Percentiles rank a stretch among this genome's conserved stretches.
Conservation (phyloP, 1,140 invertebrate genomes). For the Dinoponera quadriceps region DNA sequence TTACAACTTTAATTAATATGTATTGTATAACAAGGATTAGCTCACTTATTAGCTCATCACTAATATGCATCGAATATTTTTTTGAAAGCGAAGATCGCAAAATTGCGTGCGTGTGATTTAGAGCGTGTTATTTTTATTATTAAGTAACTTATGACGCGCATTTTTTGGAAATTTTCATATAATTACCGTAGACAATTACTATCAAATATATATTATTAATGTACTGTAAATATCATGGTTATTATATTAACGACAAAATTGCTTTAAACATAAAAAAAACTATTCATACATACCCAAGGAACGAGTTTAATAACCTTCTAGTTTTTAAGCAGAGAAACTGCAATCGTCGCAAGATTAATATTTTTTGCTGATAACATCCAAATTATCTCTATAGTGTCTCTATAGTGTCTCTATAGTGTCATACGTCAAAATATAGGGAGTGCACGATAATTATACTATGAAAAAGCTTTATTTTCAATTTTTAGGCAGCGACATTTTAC, state of each 20-base stretch:
- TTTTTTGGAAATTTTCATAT: conserved; percentile 19
- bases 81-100: conserved; percentile 21
- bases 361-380: not conserved
- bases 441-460: conserved; percentile 30
- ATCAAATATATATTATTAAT: conserved; percentile 25
- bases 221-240: conserved; percentile 30
- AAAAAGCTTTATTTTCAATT: conserved; percentile 62
- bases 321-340: conserved; percentile 3
- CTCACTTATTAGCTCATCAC: no score
- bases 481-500: conserved; percentile 40
- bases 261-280: conserved; percentile 16
- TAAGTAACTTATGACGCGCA: conserved; percentile 10
- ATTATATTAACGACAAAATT: conserved; percentile 38
- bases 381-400: not conserved
- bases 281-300: conserved; percentile 20
- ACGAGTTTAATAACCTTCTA: conserved; percentile 26
- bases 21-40: no score
- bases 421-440: not conserved
- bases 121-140: conserved; percentile 42
- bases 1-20: no score
- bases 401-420: not conserved
- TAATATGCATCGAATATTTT: conserved; percentile 43
- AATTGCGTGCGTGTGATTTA: conserved; percentile 22
- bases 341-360: conserved; percentile 4
- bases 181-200: conserved; percentile 3